These are phyloP conservation scores for Xylocampa areola DNA, from an alignment of 2,888 invertebrate species.

Conservation along the genomic window DNA sequence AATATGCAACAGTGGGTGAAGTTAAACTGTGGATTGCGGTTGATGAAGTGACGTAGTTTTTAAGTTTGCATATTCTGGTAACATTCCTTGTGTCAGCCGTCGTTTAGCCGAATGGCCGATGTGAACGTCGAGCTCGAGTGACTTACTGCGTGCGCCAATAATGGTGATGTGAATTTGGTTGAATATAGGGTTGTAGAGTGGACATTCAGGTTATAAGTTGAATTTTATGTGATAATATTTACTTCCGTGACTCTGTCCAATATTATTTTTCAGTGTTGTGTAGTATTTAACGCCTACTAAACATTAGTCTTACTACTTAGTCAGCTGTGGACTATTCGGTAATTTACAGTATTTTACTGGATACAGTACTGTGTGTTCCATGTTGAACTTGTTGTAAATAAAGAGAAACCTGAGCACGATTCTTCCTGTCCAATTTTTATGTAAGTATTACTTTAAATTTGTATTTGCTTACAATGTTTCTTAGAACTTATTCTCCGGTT, in stretches of 20 bases:
- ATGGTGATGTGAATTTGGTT: slow-evolving; percentile 68
- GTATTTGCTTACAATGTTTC: slow-evolving; percentile 21
- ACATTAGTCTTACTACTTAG: slow-evolving; percentile 56
- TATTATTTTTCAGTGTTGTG: slow-evolving; percentile 63
- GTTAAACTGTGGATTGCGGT: no score
- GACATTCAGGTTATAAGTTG: slow-evolving; percentile 49
- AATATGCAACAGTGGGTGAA: no score
- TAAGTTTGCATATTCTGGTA: slow-evolving; percentile 31
- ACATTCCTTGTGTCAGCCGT: slow-evolving; percentile 58
- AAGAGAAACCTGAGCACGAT: slow-evolving; percentile 57
- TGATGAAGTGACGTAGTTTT: no score
- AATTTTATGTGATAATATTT: slow-evolving; percentile 43
- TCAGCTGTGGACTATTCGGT: slow-evolving; percentile 68
- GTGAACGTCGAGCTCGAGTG: slow-evolving; percentile 56
- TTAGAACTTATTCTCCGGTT: slow-evolving; percentile 37
- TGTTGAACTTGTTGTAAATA: slow-evolving; percentile 74
- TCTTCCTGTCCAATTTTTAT: slow-evolving; percentile 35
- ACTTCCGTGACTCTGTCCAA: slow-evolving; percentile 58
- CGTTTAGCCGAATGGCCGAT: slow-evolving; percentile 62
- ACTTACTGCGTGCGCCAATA: slow-evolving; percentile 70
- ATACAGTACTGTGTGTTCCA: slow-evolving; percentile 73
- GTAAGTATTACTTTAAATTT: slow-evolving; percentile 51
- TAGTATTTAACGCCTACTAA: slow-evolving; percentile 53
- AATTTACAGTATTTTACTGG: slow-evolving; percentile 69
- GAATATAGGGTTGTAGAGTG: slow-evolving; percentile 53